Conservation (phyloP, 2,113 vertebrate genomes). For the Thermophis baileyi region DNA sequence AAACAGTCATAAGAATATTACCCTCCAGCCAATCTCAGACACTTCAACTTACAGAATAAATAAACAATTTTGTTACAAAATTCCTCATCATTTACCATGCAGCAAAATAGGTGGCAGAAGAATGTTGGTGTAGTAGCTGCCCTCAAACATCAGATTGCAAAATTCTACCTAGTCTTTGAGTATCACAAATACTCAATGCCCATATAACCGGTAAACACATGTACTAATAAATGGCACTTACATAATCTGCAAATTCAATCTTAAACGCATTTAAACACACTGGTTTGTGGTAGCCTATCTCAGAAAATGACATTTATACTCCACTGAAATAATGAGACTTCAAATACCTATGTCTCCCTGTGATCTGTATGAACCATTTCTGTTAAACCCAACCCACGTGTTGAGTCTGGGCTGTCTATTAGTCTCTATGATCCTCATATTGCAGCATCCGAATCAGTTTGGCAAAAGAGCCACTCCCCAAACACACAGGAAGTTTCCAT, state of each 20-base stretch:
- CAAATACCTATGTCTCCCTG: not conserved
- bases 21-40: not conserved
- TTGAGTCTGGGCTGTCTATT: not conserved
- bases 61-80: slow-evolving; percentile 18
- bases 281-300: not conserved
- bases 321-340: not conserved
- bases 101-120: not conserved
- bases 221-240: slow-evolving; percentile 16
- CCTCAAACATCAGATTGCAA: not conserved
- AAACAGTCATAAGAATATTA: slow-evolving; percentile 33
- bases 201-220: slow-evolving; percentile 9
- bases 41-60: not conserved
- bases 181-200: slow-evolving; percentile 35
- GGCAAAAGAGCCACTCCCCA: not conserved
- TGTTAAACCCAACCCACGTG: not conserved
- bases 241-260: not conserved
- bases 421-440: slow-evolving; percentile 1
- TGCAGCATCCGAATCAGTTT: slow-evolving; percentile 36
- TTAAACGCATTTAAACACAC: not conserved
- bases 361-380: not conserved
- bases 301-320: not conserved
- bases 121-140: not conserved
- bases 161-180: slow-evolving; percentile 13
- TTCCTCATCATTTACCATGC: not conserved
- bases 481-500: not conserved